Evolutionary conservation across 2,113 vertebrate species (phyloP).

Genomic region (Cisticola juncidis): DNA sequence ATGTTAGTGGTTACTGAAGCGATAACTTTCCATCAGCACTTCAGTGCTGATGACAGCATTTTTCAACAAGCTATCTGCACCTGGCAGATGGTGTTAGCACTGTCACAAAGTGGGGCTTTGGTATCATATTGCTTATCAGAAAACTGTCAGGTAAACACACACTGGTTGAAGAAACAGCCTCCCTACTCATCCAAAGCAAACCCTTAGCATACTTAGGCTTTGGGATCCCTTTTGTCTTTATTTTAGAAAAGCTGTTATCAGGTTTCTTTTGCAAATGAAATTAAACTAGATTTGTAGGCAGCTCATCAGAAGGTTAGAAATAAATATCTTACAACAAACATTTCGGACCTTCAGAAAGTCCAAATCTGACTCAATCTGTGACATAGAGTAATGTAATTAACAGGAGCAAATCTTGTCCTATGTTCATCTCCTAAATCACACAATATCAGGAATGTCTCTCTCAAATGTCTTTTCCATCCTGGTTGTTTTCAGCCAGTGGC

Average conservation of each 20-base stretch:
- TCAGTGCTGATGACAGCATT: conserved; percentile 48
- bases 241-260: conserved; percentile 33
- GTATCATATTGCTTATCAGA: conserved; percentile 56
- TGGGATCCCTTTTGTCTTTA: conserved; percentile 17
- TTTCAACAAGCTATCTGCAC: conserved; percentile 33
- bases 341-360: background rate
- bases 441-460: background rate
- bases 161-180: conserved; percentile 22
- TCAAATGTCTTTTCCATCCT: background rate
- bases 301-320: background rate
- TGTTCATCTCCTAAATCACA: background rate
- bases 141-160: conserved; percentile 59
- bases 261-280: conserved; percentile 39
- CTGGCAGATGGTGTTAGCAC: conserved; percentile 63
- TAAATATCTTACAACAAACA: background rate
- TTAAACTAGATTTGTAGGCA: conserved; percentile 47
- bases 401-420: background rate
- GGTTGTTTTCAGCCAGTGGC: background rate
- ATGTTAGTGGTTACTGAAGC: background rate
- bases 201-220: conserved; percentile 3
- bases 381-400: background rate
- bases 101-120: conserved; percentile 26
- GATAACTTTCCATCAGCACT: conserved; percentile 49
- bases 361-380: background rate
- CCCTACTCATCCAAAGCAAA: conserved; percentile 64